phyloP scores from a whole-genome alignment of 1,140 invertebrate species.

The Brachionus asplanchnoidis region DNA sequence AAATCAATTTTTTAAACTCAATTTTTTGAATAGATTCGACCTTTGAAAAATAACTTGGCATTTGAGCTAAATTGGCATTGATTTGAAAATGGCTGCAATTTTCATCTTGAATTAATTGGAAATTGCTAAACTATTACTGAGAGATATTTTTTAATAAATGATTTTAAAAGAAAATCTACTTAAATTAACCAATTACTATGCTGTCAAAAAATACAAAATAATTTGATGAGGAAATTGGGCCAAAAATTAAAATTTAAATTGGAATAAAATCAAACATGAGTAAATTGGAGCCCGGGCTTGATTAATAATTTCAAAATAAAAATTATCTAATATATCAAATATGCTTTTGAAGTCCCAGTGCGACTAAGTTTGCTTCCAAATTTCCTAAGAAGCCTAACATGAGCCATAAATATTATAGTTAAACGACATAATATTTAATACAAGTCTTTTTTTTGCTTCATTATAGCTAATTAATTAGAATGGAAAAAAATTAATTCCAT shows the following conservation, averaged over 20 bases:
- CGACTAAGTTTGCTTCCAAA: background rate
- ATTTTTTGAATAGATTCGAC: background rate
- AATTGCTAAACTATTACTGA: background rate
- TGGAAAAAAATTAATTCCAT: background rate
- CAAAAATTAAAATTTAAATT: background rate
- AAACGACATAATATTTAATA: background rate
- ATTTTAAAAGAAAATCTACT: background rate
- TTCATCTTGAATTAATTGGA: background rate
- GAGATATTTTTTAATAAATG: background rate
- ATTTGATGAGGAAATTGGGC: background rate
- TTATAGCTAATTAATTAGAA: background rate
- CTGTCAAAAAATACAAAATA: background rate
- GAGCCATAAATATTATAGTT: background rate
- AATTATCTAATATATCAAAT: constrained; percentile 5
- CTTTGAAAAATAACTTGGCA: background rate
- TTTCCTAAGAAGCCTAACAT: background rate
- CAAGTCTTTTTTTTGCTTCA: background rate
- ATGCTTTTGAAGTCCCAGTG: background rate
- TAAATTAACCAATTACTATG: background rate
- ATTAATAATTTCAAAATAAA: background rate
- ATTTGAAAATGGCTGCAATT: background rate
- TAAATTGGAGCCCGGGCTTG: background rate
- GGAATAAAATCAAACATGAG: background rate
- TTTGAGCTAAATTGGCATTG: background rate
- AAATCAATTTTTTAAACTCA: background rate